A percentile compares a stretch with the other conserved stretches of the same genome.
Conservation (phyloP, 2,888 invertebrate genomes). For the Ceriagrion tenellum region DNA sequence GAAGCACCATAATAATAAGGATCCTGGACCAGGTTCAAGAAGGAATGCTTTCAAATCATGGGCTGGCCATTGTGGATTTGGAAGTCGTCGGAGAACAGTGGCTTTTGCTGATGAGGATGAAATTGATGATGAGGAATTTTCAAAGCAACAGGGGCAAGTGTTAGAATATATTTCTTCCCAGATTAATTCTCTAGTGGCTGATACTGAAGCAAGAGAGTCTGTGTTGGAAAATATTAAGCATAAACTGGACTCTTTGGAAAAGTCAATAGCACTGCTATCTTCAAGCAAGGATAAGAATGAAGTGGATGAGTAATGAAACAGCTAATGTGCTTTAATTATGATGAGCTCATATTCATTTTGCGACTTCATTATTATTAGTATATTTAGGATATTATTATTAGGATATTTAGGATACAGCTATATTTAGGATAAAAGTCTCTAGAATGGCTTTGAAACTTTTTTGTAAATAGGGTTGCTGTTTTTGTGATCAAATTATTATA, state of each 20-base stretch:
- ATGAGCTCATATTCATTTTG: no score
- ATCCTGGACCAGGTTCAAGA: not conserved
- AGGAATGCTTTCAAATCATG: slow-evolving; percentile 51
- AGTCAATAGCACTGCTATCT: not conserved
- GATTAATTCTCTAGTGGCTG: slow-evolving; percentile 45
- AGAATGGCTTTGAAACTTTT: not conserved
- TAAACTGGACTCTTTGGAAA: slow-evolving; percentile 25
- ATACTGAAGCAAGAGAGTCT: slow-evolving; percentile 1
- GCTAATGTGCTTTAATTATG: not conserved
- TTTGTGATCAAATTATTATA: not conserved
- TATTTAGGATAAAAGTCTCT: not conserved
- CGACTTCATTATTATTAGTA: no score
- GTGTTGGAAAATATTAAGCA: not conserved
- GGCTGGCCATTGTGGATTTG: slow-evolving; percentile 29
- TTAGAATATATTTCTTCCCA: slow-evolving; percentile 42
- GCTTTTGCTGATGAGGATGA: slow-evolving; percentile 5
- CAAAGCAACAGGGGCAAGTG: slow-evolving; percentile 39
- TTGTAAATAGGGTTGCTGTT: not conserved
- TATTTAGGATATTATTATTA: no score
- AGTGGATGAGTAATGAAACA: not conserved
- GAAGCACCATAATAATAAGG: slow-evolving; percentile 71
- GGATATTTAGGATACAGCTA: not conserved
- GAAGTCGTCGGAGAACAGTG: not conserved
- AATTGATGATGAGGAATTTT: not conserved
- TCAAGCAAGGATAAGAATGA: not conserved